Percentiles rank a stretch among this genome's conserved stretches.
Evolutionary conservation across 35 echinoderm and acorn worm genomes (phyloP).

Genomic region (Ophioderma brevispina): DNA sequence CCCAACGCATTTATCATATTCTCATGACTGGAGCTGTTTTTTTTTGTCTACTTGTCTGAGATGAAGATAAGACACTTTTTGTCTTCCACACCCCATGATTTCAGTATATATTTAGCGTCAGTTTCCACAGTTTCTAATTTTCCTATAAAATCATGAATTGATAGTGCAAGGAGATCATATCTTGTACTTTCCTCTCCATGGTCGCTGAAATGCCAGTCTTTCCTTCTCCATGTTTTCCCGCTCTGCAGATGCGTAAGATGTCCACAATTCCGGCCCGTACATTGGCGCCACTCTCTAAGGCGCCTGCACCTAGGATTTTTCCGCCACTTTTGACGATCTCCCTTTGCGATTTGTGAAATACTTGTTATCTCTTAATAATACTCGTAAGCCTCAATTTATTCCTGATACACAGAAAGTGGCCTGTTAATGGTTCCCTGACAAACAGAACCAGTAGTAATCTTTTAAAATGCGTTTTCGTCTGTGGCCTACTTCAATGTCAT

Average conservation of each 20-base stretch:
- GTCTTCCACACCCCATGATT: conserved; percentile 26
- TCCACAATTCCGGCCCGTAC: conserved; percentile 84
- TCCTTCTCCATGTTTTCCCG: conserved; percentile 69
- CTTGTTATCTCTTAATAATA: conserved; percentile 63
- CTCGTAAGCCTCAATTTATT: conserved; percentile 68
- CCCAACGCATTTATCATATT: conserved; percentile 64
- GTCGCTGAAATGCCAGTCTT: conserved; percentile 65
- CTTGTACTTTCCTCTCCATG: conserved; percentile 71
- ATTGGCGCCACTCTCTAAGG: conserved; percentile 64
- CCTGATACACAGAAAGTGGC: conserved; percentile 77
- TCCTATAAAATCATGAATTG: conserved; percentile 88
- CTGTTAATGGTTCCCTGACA: conserved; percentile 88
- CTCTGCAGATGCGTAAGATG: conserved; percentile 50
- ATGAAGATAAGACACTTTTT: conserved; percentile 83
- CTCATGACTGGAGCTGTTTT: conserved; percentile 63
- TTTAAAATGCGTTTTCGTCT: conserved; percentile 40
- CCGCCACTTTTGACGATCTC: conserved; percentile 78
- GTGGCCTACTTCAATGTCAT: neutral
- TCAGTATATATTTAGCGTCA: conserved; percentile 79
- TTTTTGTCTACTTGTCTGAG: conserved; percentile 55
- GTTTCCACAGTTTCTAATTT: conserved; percentile 74
- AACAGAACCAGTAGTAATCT: conserved; percentile 82
- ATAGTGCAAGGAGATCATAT: conserved; percentile 83
- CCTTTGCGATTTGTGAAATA: conserved; percentile 72
- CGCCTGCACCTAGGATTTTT: conserved; percentile 36